Base-by-base conservation (phyloP, 2,888 invertebrate species). In the Linnaemya vulpina region DNA sequence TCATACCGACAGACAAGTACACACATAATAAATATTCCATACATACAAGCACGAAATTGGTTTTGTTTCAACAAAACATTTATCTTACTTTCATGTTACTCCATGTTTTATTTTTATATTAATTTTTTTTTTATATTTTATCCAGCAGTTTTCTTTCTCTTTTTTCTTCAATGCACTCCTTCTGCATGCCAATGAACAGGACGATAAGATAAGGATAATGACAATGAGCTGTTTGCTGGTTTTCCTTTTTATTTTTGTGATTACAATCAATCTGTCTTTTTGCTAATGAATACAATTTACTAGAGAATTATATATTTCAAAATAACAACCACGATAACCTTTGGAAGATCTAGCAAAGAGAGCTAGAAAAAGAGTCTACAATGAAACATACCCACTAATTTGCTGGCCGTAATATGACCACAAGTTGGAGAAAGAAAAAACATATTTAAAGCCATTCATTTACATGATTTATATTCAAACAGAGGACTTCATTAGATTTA, bases 231-330 rank as follows among this genome's bases (percentile, higher is more conserved):
- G 30, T 40, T 74, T 78, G 60, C 13, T 53, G 17, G 51, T 40
- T 73, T 70, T 25, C 11, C 15, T n/a, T 46, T 55, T 55, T 40
- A 10, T 40, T 40, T 38, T 43, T 65, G 25, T 79, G 74, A 74
- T 83, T 83, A 70, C 9, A 78, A 73, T 49, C 79, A 75, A 75
- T 83, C 79, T 83, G 58, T 79, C 62, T 74, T 70, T 55, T 58
- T 4, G 15, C 63, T 58, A 78, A 83, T 75, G 63, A 74, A 78
- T 74, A 74, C 25, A 74, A 78, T 78, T 78, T 78, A 17, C 25
- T 30, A 53, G 49, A n/a, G 49, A 70, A 65, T 65, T 58, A 55
- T 51, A 51, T 55, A 71, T 38, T 65, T 46, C 17, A 15, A 71
- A 71, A 35, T n/a, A 40, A 60, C 11, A 68, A 9, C 15, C 5